phyloP scores from a whole-genome alignment of 2,888 invertebrate species.

The Habrosyne pyritoides region DNA sequence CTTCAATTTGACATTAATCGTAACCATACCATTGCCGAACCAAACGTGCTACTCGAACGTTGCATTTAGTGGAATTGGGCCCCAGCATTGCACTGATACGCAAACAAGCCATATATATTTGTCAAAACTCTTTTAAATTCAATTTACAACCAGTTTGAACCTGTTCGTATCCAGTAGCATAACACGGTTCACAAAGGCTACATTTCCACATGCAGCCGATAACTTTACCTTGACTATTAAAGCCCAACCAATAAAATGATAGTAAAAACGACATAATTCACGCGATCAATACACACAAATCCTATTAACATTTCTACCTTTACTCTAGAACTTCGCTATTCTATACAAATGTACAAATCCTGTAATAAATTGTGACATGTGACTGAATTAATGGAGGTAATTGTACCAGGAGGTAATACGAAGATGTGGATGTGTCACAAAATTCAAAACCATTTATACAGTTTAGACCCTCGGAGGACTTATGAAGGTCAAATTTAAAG shows the following conservation, averaged over 20 bases:
- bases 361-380: slow-evolving; percentile 32
- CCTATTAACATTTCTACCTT: slow-evolving; percentile 38
- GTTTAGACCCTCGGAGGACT: too few species aligned
- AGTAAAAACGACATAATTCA: slow-evolving; percentile 41
- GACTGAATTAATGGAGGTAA: slow-evolving; percentile 26
- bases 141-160: too few species aligned
- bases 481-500: too few species aligned
- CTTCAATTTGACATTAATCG: too few species aligned
- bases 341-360: slow-evolving; percentile 39
- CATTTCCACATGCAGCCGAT: not conserved
- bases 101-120: too few species aligned
- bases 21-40: too few species aligned
- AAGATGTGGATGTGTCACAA: slow-evolving; percentile 1
- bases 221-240: not conserved
- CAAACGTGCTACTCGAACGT: too few species aligned
- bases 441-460: too few species aligned
- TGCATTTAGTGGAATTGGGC: too few species aligned
- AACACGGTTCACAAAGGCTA: not conserved
- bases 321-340: slow-evolving; percentile 32
- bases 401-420: not conserved
- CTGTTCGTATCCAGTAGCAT: not conserved
- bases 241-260: slow-evolving; percentile 3
- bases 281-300: slow-evolving; percentile 36
- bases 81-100: not conserved
- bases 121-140: too few species aligned